These are phyloP conservation scores for Poecilobothrus nobilitatus DNA, from an alignment of 2,888 invertebrate genomes.

Conservation along the genomic window DNA sequence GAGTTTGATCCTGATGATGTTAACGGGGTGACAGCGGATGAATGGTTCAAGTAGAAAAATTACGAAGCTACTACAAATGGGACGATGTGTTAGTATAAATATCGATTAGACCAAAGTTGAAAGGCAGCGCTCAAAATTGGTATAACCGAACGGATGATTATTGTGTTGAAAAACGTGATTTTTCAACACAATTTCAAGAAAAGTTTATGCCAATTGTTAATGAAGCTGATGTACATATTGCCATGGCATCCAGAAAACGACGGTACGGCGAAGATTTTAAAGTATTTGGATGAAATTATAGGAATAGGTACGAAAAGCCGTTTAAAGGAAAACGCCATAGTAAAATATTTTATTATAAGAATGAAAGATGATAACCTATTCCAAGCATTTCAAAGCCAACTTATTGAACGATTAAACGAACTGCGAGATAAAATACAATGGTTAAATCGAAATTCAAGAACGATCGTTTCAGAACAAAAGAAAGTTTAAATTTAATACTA, in stretches of 20 bases:
- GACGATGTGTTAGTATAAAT: neutral
- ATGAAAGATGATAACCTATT: no score
- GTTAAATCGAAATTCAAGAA: no score
- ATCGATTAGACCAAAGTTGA: neutral
- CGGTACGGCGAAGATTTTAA: no score
- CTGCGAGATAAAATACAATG: no score
- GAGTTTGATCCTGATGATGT: neutral
- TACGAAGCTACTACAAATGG: neutral
- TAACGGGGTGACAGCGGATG: neutral
- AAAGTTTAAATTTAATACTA: no score
- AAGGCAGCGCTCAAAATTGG: neutral
- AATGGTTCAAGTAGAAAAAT: neutral
- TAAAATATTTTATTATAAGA: no score
- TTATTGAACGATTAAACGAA: no score
- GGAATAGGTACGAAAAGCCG: no score
- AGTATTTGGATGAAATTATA: no score
- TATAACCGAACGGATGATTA: neutral
- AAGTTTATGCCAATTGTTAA: neutral
- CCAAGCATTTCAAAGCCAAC: no score
- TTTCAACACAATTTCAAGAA: neutral
- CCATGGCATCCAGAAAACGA: neutral
- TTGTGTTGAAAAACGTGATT: neutral
- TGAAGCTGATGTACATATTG: neutral
- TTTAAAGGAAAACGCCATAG: no score
- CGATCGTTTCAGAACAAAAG: no score